A percentile compares a stretch with the other conserved stretches of the same genome.
Evolutionary conservation across 37 sponge, comb jelly and placozoan species (phyloP).

Genomic region (Halisarca cf. caerulea): DNA sequence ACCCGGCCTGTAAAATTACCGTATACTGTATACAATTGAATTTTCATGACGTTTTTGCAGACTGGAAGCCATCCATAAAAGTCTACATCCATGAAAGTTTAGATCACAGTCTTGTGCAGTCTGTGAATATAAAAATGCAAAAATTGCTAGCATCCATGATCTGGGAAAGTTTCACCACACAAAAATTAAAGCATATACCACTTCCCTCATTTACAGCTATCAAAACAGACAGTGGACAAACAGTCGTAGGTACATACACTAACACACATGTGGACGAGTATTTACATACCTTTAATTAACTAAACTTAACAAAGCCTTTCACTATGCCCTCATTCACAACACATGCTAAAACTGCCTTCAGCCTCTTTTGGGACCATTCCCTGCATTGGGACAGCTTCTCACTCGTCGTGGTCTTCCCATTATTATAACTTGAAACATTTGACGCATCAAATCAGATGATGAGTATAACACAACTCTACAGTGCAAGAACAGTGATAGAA

Average conservation of each 20-base stretch:
- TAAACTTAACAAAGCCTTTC: slow-evolving; percentile 28
- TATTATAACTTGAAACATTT: slow-evolving; percentile 51
- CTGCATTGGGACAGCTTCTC: slow-evolving; percentile 21
- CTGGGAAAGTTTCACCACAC: no score
- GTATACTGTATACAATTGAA: no score
- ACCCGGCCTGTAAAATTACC: no score
- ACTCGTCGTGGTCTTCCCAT: not conserved
- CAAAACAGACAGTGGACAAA: not conserved
- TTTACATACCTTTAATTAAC: not conserved
- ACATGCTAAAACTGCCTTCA: slow-evolving; percentile 28
- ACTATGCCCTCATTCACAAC: slow-evolving; percentile 48
- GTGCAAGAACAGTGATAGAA: no score
- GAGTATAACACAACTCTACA: slow-evolving; percentile 53
- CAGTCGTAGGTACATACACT: no score
- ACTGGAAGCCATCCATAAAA: no score
- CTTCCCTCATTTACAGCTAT: not conserved
- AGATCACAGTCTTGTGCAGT: no score
- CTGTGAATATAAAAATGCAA: no score
- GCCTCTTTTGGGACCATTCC: slow-evolving; percentile 41
- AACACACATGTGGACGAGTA: no score
- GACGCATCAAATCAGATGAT: slow-evolving; percentile 67
- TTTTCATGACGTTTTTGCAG: no score
- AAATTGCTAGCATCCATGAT: no score
- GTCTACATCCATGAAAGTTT: no score
- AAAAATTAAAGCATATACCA: not conserved